Conservation (phyloP, 2,888 invertebrate genomes). For the Cataglyphis albicans region DNA sequence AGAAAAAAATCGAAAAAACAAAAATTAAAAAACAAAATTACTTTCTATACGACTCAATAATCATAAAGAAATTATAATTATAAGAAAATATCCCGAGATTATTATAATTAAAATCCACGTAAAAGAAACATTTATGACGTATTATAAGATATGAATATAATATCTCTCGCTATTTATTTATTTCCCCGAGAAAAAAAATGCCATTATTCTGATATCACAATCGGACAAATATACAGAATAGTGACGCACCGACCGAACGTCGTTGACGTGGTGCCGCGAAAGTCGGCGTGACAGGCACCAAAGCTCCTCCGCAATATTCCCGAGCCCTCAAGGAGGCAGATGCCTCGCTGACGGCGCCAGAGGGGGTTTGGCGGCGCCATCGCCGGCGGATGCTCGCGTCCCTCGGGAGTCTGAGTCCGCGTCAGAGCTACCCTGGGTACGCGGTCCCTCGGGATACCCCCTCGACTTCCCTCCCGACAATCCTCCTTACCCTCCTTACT, state of each 20-base stretch:
- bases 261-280: neutral
- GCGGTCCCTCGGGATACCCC: conserved; percentile 74
- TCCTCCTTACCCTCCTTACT: conserved; percentile 54
- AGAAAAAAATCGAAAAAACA: too few relatives aligned
- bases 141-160: neutral
- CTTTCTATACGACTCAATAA: too few relatives aligned
- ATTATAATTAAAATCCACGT: neutral
- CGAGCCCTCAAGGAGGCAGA: conserved; percentile 71
- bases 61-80: neutral
- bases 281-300: conserved; percentile 50
- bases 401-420: conserved; percentile 84
- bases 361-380: conserved; percentile 71
- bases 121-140: neutral
- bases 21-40: too few relatives aligned
- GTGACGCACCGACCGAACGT: neutral
- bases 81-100: neutral
- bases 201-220: conserved; percentile 7
- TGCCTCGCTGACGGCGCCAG: conserved; percentile 69
- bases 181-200: neutral
- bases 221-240: neutral
- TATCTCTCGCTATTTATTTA: neutral
- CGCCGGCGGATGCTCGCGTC: conserved; percentile 73
- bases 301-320: conserved; percentile 76
- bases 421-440: conserved; percentile 83
- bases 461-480: conserved; percentile 71